Percentiles rank a stretch among this genome's conserved stretches.
phyloP scores from a whole-genome alignment of 2,888 invertebrate species.

The Punctoribates punctum region DNA sequence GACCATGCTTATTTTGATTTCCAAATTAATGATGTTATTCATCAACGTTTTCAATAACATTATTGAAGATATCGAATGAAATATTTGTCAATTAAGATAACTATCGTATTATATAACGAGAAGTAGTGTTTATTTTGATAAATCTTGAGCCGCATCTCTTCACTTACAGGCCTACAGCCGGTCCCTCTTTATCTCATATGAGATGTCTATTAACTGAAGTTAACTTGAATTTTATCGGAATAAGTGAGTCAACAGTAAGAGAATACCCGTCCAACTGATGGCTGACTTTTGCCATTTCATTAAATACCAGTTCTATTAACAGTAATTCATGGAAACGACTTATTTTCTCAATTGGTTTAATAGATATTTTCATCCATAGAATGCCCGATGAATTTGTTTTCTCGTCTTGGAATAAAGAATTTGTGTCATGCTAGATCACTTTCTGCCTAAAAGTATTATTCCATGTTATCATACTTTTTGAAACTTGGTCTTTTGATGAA shows the following conservation, averaged over 20 bases:
- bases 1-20: too few relatives aligned
- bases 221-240: neutral
- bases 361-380: too few relatives aligned
- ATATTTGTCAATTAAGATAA: neutral
- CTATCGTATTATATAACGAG: neutral
- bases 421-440: too few relatives aligned
- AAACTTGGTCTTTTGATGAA: too few relatives aligned
- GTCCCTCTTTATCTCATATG: neutral
- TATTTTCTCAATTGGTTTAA: too few relatives aligned
- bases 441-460: too few relatives aligned
- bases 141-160: neutral
- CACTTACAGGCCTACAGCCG: neutral
- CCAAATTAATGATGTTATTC: too few relatives aligned
- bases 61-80: neutral
- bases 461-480: too few relatives aligned
- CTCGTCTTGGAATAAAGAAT: too few relatives aligned
- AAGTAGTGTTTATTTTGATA: conserved; percentile 25
- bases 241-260: neutral
- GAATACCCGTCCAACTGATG: neutral
- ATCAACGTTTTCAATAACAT: too few relatives aligned
- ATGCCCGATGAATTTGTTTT: too few relatives aligned
- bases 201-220: neutral
- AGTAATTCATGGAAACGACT: too few relatives aligned
- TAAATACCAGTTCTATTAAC: neutral
- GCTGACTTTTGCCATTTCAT: neutral